Evolutionary conservation across 2,113 vertebrate species (phyloP), one percentile per base, ranked within the genome.

Genomic region (Chaetodon trifascialis): DNA sequence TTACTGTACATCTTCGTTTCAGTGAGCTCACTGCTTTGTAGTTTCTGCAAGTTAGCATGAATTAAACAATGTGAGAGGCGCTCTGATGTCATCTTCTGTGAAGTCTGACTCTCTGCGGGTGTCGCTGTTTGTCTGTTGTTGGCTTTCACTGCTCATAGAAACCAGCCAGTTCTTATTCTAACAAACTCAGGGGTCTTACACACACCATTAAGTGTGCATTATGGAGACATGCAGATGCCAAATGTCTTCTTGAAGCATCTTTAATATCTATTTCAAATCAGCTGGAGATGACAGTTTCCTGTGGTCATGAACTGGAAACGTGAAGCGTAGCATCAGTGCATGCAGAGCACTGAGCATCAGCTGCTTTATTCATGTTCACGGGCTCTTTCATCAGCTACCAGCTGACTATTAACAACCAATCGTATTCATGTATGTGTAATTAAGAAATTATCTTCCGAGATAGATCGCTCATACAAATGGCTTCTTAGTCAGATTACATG

Each of bases 41-140:
- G 42, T 46, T 64, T 62, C 60, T 76, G n/a, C 16, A 52, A 5
- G 21, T 55, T 40, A 11, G 16, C 19, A 11, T 3, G 66, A 63
- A 5, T n/a, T 10, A 7, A 16, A 25, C 44, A 30, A 34, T 6
- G 40, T 40, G 54, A 49, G 71, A 16, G 73, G 49, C 5, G 15
- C 65, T 84, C 23, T 17, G 34, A 67, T 36, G 65, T 58, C 38
- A 56, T 56, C 56, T 51, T 36, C 10, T 23, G 11, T 44, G n/a
- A n/a, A 42, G 46, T 34, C 17, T 51, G 47, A 56, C 23, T 25
- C 36, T 59, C 73, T 80, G 62, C n/a, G 74, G 64, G 56, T 70
- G 49, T 58, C 15, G 17, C 17, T 58, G 0, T 44, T 2, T 19
- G 36, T 74, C 21, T 54, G 47, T 16, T 38, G 56, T 49, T 17